Evolutionary conservation across 1,140 invertebrate genomes (phyloP).

Genomic region (Uloborus diversus): DNA sequence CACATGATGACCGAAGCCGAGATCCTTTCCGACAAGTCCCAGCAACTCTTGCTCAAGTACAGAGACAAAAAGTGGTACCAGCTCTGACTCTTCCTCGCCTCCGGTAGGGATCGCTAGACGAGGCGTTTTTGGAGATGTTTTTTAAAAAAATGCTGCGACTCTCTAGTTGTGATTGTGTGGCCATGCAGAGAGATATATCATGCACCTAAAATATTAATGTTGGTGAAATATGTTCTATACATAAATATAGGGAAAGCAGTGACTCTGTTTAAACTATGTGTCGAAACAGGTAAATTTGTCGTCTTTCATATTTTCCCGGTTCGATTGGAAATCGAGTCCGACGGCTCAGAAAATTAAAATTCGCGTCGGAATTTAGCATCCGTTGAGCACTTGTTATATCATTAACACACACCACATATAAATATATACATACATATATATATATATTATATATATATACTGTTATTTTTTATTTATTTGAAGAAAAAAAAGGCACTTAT

Average conservation of each 20-base stretch:
- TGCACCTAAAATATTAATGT: constrained; percentile 53
- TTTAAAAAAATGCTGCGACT: constrained; percentile 26
- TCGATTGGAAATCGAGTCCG: constrained; percentile 22
- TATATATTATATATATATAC: constrained; percentile 30
- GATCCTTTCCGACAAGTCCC: constrained; percentile 84
- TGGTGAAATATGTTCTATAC: constrained; percentile 47
- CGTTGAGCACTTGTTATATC: constrained; percentile 54
- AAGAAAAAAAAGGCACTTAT: constrained; percentile 24
- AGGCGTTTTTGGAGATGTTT: constrained; percentile 39
- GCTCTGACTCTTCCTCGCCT: too few relatives aligned
- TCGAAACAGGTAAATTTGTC: constrained; percentile 47
- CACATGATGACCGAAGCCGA: constrained; percentile 91
- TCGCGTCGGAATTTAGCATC: constrained; percentile 45
- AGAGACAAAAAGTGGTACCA: constrained; percentile 99
- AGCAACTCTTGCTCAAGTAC: constrained; percentile 95
- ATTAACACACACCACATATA: constrained; percentile 56
- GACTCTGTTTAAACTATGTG: constrained; percentile 45
- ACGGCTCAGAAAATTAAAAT: constrained; percentile 38
- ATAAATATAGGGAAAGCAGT: constrained; percentile 27
- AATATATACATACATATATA: too few relatives aligned
- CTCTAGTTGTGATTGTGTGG: constrained; percentile 25
- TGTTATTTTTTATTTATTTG: constrained; percentile 42
- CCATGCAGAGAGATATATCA: constrained; percentile 18
- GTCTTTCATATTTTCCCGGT: constrained; percentile 56
- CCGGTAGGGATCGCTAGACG: too few relatives aligned